phyloP scores from a whole-genome alignment of 2,797 vertebrate species.

The Acropternis orthonyx region DNA sequence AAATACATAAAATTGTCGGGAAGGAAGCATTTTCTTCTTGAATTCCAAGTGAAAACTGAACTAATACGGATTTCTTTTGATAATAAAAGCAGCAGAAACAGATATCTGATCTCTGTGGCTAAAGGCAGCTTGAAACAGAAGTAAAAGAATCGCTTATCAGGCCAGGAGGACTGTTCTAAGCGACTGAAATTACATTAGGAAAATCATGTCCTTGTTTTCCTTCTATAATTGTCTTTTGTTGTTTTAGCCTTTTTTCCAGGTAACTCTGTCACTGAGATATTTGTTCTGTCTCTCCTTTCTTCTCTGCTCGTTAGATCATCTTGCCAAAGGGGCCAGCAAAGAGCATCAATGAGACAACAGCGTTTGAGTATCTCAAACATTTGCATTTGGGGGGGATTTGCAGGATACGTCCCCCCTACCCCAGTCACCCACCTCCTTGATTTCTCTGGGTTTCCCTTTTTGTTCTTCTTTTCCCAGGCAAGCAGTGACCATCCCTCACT shows the following conservation, averaged over 20 bases:
- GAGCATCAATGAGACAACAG: accelerated
- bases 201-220: not conserved
- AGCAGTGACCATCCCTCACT: not conserved
- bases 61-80: not conserved
- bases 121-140: constrained; percentile 5
- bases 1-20: constrained; percentile 25
- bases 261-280: not conserved
- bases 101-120: not conserved
- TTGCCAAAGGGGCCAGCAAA: not conserved
- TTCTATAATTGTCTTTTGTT: not conserved
- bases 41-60: constrained; percentile 33
- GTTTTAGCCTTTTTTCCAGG: not conserved
- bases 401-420: accelerated
- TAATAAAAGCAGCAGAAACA: constrained; percentile 12
- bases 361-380: accelerated
- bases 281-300: not conserved
- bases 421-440: accelerated
- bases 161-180: not conserved
- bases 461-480: not conserved
- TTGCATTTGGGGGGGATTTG: not conserved
- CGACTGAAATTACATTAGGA: not conserved
- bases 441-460: not conserved
- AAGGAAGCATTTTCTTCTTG: constrained; percentile 34
- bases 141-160: not conserved
- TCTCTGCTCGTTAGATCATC: not conserved